Conservation (phyloP, 2,113 vertebrate species). For the Hippocampus guttulatus region DNA sequence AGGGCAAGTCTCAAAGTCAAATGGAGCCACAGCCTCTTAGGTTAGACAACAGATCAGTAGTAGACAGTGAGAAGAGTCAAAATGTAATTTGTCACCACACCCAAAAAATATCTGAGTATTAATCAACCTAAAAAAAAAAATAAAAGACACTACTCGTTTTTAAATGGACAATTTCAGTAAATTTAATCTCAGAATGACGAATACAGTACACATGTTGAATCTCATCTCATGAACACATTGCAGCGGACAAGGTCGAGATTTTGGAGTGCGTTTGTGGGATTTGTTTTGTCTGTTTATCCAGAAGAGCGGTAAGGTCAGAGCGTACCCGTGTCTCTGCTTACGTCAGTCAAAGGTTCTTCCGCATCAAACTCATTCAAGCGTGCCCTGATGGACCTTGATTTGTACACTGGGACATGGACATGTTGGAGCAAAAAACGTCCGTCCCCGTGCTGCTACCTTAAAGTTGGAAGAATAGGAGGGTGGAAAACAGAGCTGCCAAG, state of each 20-base stretch:
- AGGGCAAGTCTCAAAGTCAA: too few species aligned
- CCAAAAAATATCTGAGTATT: too few species aligned
- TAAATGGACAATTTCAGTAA: too few species aligned
- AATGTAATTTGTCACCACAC: too few species aligned
- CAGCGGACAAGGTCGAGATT: not conserved
- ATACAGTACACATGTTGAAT: too few species aligned
- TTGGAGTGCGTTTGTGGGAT: not conserved
- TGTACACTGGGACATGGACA: not conserved
- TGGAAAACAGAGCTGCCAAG: not conserved
- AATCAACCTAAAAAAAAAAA: too few species aligned
- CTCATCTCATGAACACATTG: too few species aligned
- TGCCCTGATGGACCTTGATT: not conserved
- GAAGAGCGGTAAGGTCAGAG: not conserved
- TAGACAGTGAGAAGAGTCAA: too few species aligned
- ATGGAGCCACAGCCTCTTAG: too few species aligned
- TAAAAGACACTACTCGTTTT: too few species aligned
- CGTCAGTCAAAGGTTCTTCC: not conserved
- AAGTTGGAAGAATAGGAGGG: not conserved
- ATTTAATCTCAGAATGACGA: too few species aligned
- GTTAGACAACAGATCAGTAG: too few species aligned
- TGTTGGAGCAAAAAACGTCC: not conserved
- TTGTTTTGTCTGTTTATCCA: not conserved
- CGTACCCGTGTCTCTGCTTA: not conserved
- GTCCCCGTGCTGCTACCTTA: not conserved
- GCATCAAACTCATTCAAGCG: not conserved